Percentiles rank a stretch among this genome's conserved stretches.
Conservation (phyloP, 2,797 vertebrate genomes). For the Myoxocephalus aenaeus region DNA sequence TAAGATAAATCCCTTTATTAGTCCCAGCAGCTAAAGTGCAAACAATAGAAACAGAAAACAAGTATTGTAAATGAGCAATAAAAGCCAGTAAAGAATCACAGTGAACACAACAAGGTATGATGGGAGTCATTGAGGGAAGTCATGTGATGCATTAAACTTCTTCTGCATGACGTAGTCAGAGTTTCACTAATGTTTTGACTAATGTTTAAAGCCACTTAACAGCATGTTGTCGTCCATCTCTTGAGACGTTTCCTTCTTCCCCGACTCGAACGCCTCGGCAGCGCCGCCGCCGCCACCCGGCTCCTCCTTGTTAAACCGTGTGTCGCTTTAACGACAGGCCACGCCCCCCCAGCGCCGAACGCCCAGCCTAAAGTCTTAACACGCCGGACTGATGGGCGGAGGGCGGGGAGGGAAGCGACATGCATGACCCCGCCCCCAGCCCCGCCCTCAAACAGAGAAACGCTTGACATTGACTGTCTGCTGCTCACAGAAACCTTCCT, state of each 20-base stretch:
- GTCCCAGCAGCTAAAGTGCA: too few relatives aligned
- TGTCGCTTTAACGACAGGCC: constrained; percentile 47
- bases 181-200: constrained; percentile 35
- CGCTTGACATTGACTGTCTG: constrained; percentile 96
- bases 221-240: constrained; percentile 64
- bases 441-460: constrained; percentile 71
- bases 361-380: constrained; percentile 76
- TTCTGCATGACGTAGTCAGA: not conserved
- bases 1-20: too few relatives aligned
- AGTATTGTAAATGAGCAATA: too few relatives aligned
- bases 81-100: too few relatives aligned
- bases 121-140: too few relatives aligned
- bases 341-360: constrained; percentile 39
- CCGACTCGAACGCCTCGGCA: constrained; percentile 22
- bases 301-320: constrained; percentile 14
- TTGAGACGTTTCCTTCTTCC: constrained; percentile 16
- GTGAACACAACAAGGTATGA: too few relatives aligned
- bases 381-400: constrained; percentile 47
- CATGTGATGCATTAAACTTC: too few relatives aligned
- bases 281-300: constrained; percentile 1
- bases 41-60: too few relatives aligned
- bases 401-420: constrained; percentile 8
- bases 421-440: constrained; percentile 83
- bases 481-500: constrained; percentile 48
- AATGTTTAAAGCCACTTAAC: constrained; percentile 69